Percentiles rank a stretch among this genome's conserved stretches.
Conservation (phyloP, 2,888 invertebrate genomes). For the Phlogophora meticulosa region DNA sequence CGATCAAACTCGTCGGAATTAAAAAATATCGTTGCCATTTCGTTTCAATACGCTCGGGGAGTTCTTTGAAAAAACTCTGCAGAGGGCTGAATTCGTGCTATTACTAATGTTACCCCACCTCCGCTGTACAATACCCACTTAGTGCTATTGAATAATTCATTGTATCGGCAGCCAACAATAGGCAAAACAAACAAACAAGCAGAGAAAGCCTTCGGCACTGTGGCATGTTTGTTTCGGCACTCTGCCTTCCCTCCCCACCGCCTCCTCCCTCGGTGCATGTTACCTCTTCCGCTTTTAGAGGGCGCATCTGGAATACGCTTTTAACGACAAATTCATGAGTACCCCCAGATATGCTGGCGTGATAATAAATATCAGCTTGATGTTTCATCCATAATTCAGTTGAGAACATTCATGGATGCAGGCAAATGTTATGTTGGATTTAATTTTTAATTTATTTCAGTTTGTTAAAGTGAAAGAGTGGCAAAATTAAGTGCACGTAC, state of each 20-base stretch:
- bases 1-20: slow-evolving; percentile 59
- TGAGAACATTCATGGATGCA: slow-evolving; percentile 53
- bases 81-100: slow-evolving; percentile 41
- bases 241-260: slow-evolving; percentile 56
- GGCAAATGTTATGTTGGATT: slow-evolving; percentile 42
- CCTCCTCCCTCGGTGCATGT: slow-evolving; percentile 56
- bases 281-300: slow-evolving; percentile 72
- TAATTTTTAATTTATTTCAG: slow-evolving; percentile 61
- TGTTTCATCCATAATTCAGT: slow-evolving; percentile 63
- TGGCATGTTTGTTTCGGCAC: slow-evolving; percentile 79
- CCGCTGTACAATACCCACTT: slow-evolving; percentile 60
- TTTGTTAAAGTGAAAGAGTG: slow-evolving; percentile 58
- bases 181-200: slow-evolving; percentile 68
- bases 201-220: slow-evolving; percentile 71
- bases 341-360: slow-evolving; percentile 58
- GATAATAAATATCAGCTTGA: slow-evolving; percentile 71
- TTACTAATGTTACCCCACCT: slow-evolving; percentile 57
- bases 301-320: slow-evolving; percentile 74
- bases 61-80: slow-evolving; percentile 50
- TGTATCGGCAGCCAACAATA: slow-evolving; percentile 72
- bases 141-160: slow-evolving; percentile 66
- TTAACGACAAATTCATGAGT: slow-evolving; percentile 75
- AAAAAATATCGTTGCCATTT: slow-evolving; percentile 57
- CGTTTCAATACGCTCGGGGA: slow-evolving; percentile 48
- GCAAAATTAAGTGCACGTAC: slow-evolving; percentile 55